A percentile compares a stretch with the other conserved stretches of the same genome.
Conservation (phyloP, 2,113 vertebrate genomes). For the Eudorcas thomsonii region DNA sequence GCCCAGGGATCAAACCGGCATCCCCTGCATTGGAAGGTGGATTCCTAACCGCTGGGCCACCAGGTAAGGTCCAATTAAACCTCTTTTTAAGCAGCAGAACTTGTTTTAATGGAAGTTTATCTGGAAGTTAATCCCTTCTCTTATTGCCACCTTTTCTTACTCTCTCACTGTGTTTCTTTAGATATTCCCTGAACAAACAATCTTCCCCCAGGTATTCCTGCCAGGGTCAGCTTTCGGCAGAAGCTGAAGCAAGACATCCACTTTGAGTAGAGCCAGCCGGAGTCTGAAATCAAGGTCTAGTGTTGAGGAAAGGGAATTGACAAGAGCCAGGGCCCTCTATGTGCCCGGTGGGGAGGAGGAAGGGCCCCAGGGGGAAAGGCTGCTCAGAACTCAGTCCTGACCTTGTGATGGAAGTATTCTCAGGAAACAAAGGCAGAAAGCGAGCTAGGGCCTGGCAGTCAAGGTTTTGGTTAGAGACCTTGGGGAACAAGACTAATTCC, state of each 20-base stretch:
- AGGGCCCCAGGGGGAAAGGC: background rate
- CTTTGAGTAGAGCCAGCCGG: background rate
- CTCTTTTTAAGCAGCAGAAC: no score
- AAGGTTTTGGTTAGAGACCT: background rate
- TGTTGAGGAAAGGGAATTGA: background rate
- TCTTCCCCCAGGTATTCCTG: background rate
- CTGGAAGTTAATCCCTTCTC: background rate
- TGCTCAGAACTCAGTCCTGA: background rate
- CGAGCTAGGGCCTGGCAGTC: background rate
- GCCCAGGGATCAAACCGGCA: background rate
- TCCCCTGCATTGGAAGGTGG: background rate
- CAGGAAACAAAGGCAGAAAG: background rate
- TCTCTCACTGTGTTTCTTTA: background rate
- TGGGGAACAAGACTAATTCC: background rate
- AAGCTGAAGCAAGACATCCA: background rate
- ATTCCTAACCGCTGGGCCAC: background rate
- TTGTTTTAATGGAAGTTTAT: background rate
- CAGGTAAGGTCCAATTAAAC: background rate
- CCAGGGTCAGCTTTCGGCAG: background rate
- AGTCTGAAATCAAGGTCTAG: background rate
- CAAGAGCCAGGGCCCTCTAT: background rate
- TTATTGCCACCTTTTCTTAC: background rate
- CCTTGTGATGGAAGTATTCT: background rate
- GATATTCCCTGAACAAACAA: background rate
- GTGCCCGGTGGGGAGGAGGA: background rate